A percentile compares a stretch with the other conserved stretches of the same genome.
Conservation (phyloP, 2,113 vertebrate genomes). For the Mustela lutreola region DNA sequence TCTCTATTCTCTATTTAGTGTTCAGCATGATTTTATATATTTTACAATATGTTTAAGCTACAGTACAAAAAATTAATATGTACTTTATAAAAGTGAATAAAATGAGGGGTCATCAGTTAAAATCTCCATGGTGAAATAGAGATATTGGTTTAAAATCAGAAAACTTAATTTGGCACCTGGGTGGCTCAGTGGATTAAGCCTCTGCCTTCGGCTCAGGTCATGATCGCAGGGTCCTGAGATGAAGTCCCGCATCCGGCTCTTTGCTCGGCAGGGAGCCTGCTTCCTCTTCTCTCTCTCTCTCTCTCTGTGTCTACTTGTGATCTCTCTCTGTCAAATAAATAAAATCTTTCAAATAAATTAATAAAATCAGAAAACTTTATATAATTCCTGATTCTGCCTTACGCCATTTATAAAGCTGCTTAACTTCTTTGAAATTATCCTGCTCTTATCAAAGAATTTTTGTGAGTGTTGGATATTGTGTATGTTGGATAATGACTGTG, state of each 20-base stretch:
- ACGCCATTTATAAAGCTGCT: neutral
- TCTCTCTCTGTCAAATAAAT: no score
- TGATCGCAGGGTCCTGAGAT: no score
- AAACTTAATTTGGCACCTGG: neutral
- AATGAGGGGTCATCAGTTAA: neutral
- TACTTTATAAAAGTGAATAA: neutral
- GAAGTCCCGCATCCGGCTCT: no score
- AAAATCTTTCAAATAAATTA: no score
- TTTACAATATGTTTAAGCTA: neutral
- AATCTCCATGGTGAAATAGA: neutral
- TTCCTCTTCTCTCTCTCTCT: no score
- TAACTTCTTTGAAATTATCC: neutral
- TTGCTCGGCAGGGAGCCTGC: no score
- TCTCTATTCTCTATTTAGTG: neutral
- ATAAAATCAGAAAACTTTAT: neutral
- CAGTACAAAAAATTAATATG: neutral
- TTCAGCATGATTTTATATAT: neutral
- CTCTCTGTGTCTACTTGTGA: no score
- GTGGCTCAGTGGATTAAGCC: no score
- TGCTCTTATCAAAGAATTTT: neutral
- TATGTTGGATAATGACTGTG: neutral
- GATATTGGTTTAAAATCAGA: neutral
- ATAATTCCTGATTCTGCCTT: neutral
- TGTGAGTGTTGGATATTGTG: neutral
- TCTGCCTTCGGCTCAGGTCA: no score